Base-by-base conservation (phyloP, 2,797 vertebrate species). In the Falco novaeseelandiae region DNA sequence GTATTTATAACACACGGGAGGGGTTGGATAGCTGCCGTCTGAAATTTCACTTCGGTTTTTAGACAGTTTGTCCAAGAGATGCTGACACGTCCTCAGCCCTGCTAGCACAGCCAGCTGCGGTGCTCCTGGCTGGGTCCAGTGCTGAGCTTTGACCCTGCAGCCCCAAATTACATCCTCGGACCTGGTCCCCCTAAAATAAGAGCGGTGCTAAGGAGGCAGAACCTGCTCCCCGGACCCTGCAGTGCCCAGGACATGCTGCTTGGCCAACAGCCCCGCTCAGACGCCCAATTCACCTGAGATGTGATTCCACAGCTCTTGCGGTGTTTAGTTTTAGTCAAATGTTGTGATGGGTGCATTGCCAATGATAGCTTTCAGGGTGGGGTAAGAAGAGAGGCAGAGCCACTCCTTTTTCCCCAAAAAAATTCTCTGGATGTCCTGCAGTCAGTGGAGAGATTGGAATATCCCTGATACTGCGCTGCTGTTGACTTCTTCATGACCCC, bases 71-170 rank as follows among this genome's bases (percentile, higher is more conserved):
- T 61, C 76, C 52, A 66, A 61, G 8, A 71, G 14, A 34, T 1
- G 2, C 48, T 0, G 1, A 19, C 2, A 1, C 5, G 42, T 11
- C 51, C 36, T 54, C 23, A 38, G 34, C 16, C 51, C 62, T 49
- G 61, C 51, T 40, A 27, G 42, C 72, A 52, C n/a, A 72, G 77
- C 23, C 4, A 17, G 15, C 40, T 5, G 2, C 2, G 4, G 49
- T 52, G 40, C 30, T 67, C 40, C 38, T 51, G 59, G 34, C 21
- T 30, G 32, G 15, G 26, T 46, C 16, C 52, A 38, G 52, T 1
- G 3, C 44, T 76, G 66, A 67, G 9, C 19, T 93, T 93, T 67
- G 52, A 40, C 44, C 62, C 54, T 71, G n/a, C 42, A 94, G 61
- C 29, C 20, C 46, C 14, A 38, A 23, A 34, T 0, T 3, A 32